Evolutionary conservation across 2,888 invertebrate species (phyloP).

Genomic region (Epicampocera succincta): DNA sequence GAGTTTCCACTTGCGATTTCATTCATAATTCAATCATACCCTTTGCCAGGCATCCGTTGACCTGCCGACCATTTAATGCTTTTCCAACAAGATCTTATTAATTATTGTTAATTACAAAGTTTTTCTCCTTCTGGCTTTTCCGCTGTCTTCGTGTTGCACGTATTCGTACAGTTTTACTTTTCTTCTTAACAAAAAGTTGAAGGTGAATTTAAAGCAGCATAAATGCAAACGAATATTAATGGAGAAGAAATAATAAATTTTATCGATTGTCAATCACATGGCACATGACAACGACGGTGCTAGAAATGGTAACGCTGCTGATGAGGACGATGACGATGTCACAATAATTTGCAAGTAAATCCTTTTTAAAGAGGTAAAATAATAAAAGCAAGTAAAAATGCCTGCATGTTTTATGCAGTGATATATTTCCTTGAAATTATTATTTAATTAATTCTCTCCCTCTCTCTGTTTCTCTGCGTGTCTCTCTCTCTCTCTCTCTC

Average conservation of each 20-base stretch:
- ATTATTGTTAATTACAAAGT: conserved; percentile 59
- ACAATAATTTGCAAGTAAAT: conserved; percentile 33
- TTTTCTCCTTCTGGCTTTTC: conserved; percentile 11
- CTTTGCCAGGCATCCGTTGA: conserved; percentile 29
- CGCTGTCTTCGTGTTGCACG: not conserved
- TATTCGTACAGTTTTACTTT: not conserved
- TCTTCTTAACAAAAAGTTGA: conserved; percentile 28
- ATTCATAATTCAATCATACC: conserved; percentile 41
- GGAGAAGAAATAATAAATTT: conserved; percentile 44
- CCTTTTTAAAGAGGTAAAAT: conserved; percentile 7
- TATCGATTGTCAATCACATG: conserved; percentile 54
- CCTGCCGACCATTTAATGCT: conserved; percentile 12
- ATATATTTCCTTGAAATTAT: conserved; percentile 62
- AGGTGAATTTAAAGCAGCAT: conserved; percentile 43
- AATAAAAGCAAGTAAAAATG: conserved; percentile 8
- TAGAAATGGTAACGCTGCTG: conserved; percentile 31
- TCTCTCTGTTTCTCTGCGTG: no score
- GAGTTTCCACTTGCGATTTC: conserved; percentile 16
- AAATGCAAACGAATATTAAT: conserved; percentile 47
- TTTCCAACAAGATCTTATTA: conserved; percentile 58
- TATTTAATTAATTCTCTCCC: conserved; percentile 64
- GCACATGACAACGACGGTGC: conserved; percentile 11
- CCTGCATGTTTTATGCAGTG: conserved; percentile 19
- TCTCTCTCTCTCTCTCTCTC: no score
- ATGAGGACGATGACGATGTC: conserved; percentile 10